These are phyloP conservation scores for Homalodisca vitripennis DNA, from an alignment of 1,140 invertebrate genomes.

Conservation along the genomic window DNA sequence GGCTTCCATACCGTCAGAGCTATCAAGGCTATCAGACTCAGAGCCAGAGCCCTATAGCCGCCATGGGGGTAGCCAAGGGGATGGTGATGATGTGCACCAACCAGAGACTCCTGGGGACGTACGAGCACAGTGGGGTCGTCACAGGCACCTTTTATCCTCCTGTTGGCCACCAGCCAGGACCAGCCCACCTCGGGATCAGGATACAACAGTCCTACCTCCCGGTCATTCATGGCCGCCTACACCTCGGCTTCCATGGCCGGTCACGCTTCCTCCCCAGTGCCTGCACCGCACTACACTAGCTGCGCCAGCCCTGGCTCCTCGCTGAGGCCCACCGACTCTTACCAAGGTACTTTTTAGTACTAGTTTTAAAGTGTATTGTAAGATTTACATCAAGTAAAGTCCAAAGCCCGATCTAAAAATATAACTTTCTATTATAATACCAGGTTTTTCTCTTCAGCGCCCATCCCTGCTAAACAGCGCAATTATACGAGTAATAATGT, in stretches of 20 bases:
- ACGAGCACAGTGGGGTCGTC: slow-evolving; percentile 45
- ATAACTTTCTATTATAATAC: too few relatives aligned
- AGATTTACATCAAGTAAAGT: too few relatives aligned
- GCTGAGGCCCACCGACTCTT: slow-evolving; percentile 16
- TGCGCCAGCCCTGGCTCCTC: slow-evolving; percentile 28
- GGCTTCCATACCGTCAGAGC: slow-evolving; percentile 27
- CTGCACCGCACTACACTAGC: slow-evolving; percentile 22
- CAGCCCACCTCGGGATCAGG: slow-evolving; percentile 52
- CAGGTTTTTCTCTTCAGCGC: too few relatives aligned
- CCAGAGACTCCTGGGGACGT: slow-evolving; percentile 53
- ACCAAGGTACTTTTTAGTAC: slow-evolving; percentile 6
- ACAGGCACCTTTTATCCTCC: slow-evolving; percentile 79
- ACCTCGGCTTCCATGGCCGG: slow-evolving; percentile 7
- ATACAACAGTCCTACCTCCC: slow-evolving; percentile 8
- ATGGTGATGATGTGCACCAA: slow-evolving; percentile 86
- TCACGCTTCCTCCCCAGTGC: slow-evolving; percentile 7
- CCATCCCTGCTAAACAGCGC: too few relatives aligned
- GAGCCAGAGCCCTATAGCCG: slow-evolving; percentile 57
- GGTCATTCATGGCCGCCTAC: slow-evolving; percentile 30
- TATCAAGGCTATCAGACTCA: slow-evolving; percentile 35
- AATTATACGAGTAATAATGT: too few relatives aligned
- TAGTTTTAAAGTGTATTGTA: not conserved
- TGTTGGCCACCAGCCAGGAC: slow-evolving; percentile 73
- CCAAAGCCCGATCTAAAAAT: too few relatives aligned
- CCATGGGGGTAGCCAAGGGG: slow-evolving; percentile 77